These are phyloP conservation scores for Alligator sinensis DNA, from an alignment of 2,113 vertebrate species.

Conservation along the genomic window DNA sequence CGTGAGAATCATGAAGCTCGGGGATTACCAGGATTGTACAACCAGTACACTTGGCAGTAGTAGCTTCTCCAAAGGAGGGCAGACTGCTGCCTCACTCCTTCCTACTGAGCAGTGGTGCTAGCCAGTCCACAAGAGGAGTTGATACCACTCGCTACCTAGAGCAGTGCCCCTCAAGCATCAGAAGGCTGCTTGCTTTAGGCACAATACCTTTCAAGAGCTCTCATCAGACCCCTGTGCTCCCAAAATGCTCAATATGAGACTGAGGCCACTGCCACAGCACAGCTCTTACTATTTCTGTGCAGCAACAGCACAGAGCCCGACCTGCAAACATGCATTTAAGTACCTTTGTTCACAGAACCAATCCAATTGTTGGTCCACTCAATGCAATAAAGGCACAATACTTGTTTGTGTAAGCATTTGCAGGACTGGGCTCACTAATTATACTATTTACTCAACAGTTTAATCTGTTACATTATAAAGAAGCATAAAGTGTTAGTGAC, in stretches of 20 bases:
- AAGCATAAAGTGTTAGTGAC: background rate
- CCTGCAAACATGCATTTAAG: background rate
- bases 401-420: background rate
- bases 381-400: background rate
- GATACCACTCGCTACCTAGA: rapidly evolving
- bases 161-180: background rate
- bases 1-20: background rate
- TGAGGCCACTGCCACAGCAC: too few relatives aligned
- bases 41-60: background rate
- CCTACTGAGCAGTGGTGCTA: background rate
- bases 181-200: background rate
- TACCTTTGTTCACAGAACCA: background rate
- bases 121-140: rapidly evolving
- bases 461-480: background rate
- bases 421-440: background rate
- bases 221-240: background rate
- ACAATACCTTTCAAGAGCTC: background rate
- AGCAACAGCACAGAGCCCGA: background rate
- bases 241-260: background rate
- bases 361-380: background rate
- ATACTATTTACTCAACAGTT: background rate
- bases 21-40: background rate
- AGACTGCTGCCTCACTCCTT: background rate
- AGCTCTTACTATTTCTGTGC: background rate
- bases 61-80: background rate